phyloP scores from a whole-genome alignment of 2,888 invertebrate genomes.

The Brachyopa scutellaris region DNA sequence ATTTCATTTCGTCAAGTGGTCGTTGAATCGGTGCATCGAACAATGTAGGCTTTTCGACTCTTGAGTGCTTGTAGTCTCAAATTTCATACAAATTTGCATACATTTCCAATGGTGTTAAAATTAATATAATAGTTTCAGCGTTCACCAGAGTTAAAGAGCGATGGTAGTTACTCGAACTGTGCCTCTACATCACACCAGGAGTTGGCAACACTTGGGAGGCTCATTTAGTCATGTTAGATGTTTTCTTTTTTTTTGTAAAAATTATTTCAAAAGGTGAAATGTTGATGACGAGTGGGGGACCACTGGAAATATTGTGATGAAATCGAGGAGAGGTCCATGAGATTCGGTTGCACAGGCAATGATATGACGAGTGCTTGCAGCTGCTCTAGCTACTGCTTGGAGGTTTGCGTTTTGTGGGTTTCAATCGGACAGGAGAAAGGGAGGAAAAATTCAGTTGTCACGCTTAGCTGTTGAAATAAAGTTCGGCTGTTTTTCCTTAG shows the following conservation, averaged over 20 bases:
- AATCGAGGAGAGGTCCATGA: constrained; percentile 40
- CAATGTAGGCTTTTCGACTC: too few relatives aligned
- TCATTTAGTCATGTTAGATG: constrained; percentile 60
- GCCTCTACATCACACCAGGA: constrained; percentile 35
- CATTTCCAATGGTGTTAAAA: not conserved
- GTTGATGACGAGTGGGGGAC: constrained; percentile 29
- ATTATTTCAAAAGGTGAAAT: constrained; percentile 10
- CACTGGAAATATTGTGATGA: constrained; percentile 36
- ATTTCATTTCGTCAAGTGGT: constrained; percentile 41
- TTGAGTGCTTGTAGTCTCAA: constrained; percentile 42
- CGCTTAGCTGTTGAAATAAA: too few relatives aligned
- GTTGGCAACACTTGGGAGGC: constrained; percentile 46
- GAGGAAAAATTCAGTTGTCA: too few relatives aligned
- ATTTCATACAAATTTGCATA: too few relatives aligned
- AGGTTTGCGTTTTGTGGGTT: too few relatives aligned
- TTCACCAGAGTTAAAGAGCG: not conserved
- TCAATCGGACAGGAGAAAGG: too few relatives aligned
- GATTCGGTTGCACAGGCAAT: constrained; percentile 6
- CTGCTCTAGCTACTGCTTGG: constrained; percentile 9
- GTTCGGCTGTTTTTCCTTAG: too few relatives aligned
- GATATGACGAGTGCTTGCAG: constrained; percentile 8
- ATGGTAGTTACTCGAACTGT: too few relatives aligned
- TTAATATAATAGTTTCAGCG: constrained; percentile 23
- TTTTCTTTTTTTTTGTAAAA: constrained; percentile 14
- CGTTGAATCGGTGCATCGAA: constrained; percentile 44